These are phyloP conservation scores for Prunella fulvescens DNA, from an alignment of 2,113 vertebrate species.

Conservation along the genomic window DNA sequence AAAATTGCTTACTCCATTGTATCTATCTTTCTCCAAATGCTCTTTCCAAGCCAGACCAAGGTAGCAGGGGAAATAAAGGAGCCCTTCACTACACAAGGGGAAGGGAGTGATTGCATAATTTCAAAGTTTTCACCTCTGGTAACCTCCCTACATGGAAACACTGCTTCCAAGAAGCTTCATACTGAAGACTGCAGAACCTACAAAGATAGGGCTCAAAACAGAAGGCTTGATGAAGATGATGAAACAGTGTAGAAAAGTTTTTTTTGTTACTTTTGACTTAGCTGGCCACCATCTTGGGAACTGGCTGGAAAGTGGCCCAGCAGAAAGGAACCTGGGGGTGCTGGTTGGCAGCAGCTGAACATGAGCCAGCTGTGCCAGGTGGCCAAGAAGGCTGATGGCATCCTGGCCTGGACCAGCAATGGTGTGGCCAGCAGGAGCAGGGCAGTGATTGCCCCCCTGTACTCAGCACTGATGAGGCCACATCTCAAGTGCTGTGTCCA, in stretches of 20 bases:
- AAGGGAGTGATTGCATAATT: not conserved
- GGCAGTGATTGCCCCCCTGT: not conserved
- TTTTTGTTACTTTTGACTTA: not conserved
- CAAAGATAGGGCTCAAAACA: not conserved
- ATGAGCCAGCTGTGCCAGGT: not conserved
- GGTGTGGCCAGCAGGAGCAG: not conserved
- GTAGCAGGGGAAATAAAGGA: not conserved
- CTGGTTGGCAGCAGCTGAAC: not conserved
- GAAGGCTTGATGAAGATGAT: not conserved
- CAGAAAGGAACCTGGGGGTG: not conserved
- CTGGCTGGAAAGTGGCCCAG: not conserved
- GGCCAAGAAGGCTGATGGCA: not conserved
- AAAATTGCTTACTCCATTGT: not conserved
- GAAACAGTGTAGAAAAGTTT: not conserved
- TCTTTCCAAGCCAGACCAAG: not conserved
- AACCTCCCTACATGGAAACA: not conserved
- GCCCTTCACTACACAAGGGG: not conserved
- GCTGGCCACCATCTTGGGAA: not conserved
- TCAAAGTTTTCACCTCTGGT: not conserved
- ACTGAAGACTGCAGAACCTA: not conserved
- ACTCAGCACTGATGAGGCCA: fast-evolving
- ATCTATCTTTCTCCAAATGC: not conserved
- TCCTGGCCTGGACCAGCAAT: not conserved
- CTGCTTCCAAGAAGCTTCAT: not conserved
- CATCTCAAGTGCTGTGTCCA: fast-evolving